phyloP scores from a whole-genome alignment of 1,140 invertebrate species.

The Spodoptera frugiperda region DNA sequence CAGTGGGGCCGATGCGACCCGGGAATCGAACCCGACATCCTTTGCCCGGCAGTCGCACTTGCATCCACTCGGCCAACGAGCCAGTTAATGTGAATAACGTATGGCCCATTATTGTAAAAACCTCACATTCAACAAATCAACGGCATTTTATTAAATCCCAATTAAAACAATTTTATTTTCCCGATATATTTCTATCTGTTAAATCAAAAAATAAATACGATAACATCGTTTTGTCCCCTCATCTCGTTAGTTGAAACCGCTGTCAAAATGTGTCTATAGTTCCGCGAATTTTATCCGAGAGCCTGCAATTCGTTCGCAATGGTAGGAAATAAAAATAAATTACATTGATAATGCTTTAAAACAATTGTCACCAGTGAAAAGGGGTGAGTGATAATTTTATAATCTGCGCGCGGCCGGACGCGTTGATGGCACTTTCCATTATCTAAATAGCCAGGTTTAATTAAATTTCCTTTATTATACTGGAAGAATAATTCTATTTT shows the following conservation, averaged over 20 bases:
- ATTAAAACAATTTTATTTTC: no score
- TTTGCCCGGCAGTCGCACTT: no score
- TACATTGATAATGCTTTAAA: constrained; percentile 48
- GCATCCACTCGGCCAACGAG: no score
- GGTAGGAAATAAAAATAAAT: constrained; percentile 39
- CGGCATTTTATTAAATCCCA: no score
- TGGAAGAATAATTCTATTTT: constrained; percentile 40
- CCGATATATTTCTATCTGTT: not conserved
- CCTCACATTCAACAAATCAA: no score
- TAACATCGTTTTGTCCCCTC: not conserved
- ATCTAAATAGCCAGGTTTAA: constrained; percentile 70
- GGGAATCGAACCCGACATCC: no score
- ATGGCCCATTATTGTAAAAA: not conserved
- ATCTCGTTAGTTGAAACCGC: constrained; percentile 19
- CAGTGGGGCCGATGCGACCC: no score
- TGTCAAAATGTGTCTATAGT: constrained; percentile 19
- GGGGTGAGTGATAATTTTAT: constrained; percentile 57
- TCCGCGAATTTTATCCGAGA: not conserved
- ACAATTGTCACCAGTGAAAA: constrained; percentile 51
- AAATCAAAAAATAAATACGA: not conserved
- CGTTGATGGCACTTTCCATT: constrained; percentile 56
- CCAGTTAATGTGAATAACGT: no score
- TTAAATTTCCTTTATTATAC: constrained; percentile 66
- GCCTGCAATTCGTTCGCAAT: constrained; percentile 7
- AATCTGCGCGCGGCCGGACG: constrained; percentile 47